These are phyloP conservation scores for Rhynchonema sp. DNA, from an alignment of 2,888 invertebrate genomes.

Conservation along the genomic window DNA sequence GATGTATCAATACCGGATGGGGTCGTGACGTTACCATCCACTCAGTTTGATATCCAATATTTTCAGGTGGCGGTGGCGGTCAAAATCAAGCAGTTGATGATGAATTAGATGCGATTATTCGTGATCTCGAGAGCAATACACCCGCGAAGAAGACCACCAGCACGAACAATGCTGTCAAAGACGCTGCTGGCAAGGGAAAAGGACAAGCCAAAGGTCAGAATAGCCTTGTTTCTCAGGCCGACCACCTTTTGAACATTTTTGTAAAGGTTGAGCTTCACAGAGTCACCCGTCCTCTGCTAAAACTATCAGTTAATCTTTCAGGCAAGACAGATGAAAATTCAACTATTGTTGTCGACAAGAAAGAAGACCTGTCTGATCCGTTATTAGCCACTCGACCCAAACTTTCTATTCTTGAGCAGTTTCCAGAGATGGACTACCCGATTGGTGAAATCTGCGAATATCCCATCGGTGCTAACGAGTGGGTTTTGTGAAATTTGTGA, in stretches of 20 bases:
- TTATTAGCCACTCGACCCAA: not conserved
- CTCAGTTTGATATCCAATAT: too few species aligned
- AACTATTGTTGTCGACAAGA: too few species aligned
- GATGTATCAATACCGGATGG: too few species aligned
- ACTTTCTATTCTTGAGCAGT: conserved; percentile 47
- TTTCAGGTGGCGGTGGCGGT: not conserved
- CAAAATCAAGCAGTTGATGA: conserved; percentile 1
- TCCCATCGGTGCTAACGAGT: conserved; percentile 51
- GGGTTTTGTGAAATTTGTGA: conserved; percentile 11
- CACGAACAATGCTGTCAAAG: not conserved
- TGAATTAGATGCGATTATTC: conserved; percentile 2
- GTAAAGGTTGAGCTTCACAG: too few species aligned
- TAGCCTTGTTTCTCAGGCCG: too few species aligned
- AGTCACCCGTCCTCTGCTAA: too few species aligned
- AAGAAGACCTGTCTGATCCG: not conserved
- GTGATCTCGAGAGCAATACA: not conserved
- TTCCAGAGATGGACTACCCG: conserved; percentile 58
- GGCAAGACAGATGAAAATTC: too few species aligned
- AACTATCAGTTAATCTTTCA: too few species aligned
- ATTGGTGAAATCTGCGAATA: conserved; percentile 73
- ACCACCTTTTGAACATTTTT: too few species aligned
- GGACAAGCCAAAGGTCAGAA: too few species aligned
- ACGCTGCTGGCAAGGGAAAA: not conserved
- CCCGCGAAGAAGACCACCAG: not conserved
- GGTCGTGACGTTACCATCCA: too few species aligned